Evolutionary conservation across 53 echinoderm and acorn worm species (phyloP), one percentile per base, ranked within the genome.

Genomic region (Pentamera pediparva): DNA sequence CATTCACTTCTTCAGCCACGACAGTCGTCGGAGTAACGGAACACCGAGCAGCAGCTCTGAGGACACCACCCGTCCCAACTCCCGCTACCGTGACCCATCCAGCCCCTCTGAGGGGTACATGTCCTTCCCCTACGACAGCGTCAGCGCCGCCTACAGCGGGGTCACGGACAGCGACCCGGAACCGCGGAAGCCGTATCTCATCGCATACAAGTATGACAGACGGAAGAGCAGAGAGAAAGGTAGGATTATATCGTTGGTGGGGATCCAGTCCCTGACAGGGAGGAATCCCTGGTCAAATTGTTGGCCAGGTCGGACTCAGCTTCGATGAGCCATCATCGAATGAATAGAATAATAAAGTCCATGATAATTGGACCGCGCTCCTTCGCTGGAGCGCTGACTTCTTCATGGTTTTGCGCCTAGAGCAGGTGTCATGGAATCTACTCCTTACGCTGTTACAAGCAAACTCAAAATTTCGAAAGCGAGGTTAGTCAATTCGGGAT

Each of bases 91-190:
- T 39, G 84, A 82, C 9, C 83, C 89, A 37, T 86, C 89, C 29
- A 93, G 93, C 59, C 89, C 93, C 10, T 93, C 93, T 4, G 89
- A 93, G 69, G 89, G 93, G 0, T 93, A 93, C 65, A 86, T 93
- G 32, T 93, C 93, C 1, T 71, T 89, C 18, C 93, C 89, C 2
- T 89, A 86, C 59, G 89, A 93, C 41, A 87, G 89, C 61, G 64
- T 82, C 25, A 86, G 86, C 49, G 93, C 83, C 3, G 85, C 92
- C 27, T 85, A 85, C 29, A 92, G 92, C 59, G 89, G 89, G 12
- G 86, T 85, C 3, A 89, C 89, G 0, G 92, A 92, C 40, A 89
- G 89, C 40, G 93, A 93, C 50, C 84, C 87, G 7, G 93, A 89
- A 35, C 84, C 89, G 4, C 57, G 79, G 6, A 87, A 84, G 59